These are phyloP conservation scores for Atrichornis clamosus DNA, from an alignment of 2,113 vertebrate genomes.

Conservation along the genomic window DNA sequence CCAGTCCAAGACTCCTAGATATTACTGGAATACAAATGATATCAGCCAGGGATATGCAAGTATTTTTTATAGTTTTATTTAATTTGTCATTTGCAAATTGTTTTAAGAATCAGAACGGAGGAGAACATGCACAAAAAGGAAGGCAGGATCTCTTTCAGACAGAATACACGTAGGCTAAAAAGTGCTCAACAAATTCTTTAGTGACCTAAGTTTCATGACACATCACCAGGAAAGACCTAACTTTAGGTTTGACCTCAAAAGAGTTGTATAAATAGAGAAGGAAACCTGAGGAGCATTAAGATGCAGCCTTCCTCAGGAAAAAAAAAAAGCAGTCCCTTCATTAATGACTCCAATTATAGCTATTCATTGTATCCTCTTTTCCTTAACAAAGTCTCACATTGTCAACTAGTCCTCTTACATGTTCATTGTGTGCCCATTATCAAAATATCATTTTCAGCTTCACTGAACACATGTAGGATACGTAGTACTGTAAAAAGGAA, in stretches of 20 bases:
- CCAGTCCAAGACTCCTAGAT: background rate
- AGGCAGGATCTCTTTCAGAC: background rate
- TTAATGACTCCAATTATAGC: constrained; percentile 76
- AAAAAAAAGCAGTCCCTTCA: constrained; percentile 30
- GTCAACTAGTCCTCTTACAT: constrained; percentile 72
- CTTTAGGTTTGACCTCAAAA: constrained; percentile 60
- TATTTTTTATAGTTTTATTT: background rate
- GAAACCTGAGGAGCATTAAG: constrained; percentile 66
- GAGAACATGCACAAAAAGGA: background rate
- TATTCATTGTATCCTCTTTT: constrained; percentile 75
- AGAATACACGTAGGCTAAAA: background rate
- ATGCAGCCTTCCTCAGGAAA: constrained; percentile 38
- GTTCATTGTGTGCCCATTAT: constrained; percentile 75
- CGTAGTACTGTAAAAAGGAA: constrained; percentile 67
- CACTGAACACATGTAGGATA: constrained; percentile 77
- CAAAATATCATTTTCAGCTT: constrained; percentile 81
- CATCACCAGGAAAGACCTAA: constrained; percentile 23
- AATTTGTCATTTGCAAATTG: background rate
- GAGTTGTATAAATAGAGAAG: constrained; percentile 69
- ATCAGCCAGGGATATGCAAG: background rate
- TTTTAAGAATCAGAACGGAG: background rate
- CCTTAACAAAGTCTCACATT: constrained; percentile 77
- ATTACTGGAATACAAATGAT: background rate
- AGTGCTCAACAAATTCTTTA: background rate
- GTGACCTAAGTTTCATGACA: background rate